Conservation (phyloP, 2,113 vertebrate species). For the Pterocles burchelli region DNA sequence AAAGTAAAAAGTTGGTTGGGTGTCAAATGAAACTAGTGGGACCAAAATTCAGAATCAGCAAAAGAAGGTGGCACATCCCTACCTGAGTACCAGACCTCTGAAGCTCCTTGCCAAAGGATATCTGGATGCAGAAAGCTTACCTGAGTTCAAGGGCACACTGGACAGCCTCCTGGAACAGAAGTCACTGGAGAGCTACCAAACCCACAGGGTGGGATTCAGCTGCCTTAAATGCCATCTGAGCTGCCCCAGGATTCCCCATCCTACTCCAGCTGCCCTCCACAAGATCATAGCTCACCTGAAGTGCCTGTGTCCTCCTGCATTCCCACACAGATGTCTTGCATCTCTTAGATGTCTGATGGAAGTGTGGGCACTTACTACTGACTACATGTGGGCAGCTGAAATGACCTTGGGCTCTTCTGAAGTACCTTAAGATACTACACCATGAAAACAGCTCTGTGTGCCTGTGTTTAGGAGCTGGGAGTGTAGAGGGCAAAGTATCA, state of each 20-base stretch:
- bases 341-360: background rate
- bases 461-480: background rate
- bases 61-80: background rate
- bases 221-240: background rate
- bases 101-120: background rate
- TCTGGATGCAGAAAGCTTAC: background rate
- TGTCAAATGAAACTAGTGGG: background rate
- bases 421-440: background rate
- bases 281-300: background rate
- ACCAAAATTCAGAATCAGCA: background rate
- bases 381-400: background rate
- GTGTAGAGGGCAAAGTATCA: background rate
- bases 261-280: background rate
- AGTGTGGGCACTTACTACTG: background rate
- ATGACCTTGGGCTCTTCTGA: background rate
- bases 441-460: background rate
- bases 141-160: background rate
- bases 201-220: background rate
- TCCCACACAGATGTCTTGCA: background rate
- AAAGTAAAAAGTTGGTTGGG: background rate
- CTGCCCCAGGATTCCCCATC: background rate
- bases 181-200: background rate
- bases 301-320: background rate
- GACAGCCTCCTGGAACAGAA: background rate
- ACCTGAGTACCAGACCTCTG: background rate